Evolutionary conservation across 2,888 invertebrate genomes (phyloP), one percentile per base, ranked within the genome.

Genomic region (Dryobota labecula): DNA sequence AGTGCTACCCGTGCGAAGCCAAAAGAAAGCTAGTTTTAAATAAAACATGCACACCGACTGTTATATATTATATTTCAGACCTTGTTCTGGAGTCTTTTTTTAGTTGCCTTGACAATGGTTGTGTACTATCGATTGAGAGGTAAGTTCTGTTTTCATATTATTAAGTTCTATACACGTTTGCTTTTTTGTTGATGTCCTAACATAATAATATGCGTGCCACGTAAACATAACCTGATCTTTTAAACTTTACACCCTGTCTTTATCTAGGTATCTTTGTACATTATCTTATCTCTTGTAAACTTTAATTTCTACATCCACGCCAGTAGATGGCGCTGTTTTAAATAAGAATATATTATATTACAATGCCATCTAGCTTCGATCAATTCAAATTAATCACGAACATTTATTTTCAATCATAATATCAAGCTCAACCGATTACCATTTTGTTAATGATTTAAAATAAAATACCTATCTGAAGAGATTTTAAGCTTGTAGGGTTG

Each of bases 11-110:
- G n/a, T n/a, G n/a, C n/a, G n/a, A n/a, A n/a, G n/a, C n/a, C n/a
- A n/a, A n/a, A n/a, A n/a, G n/a, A n/a, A n/a, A n/a, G n/a, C n/a
- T n/a, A n/a, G n/a, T 41, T 71, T 20, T 18, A 27, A 15, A 60
- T 45, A 41, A 60, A 78, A 33, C 0, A 82, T 72, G 78, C n/a
- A 54, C 9, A 36, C 7, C 0, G 54, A 58, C 1, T 82, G 82
- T 43, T 78, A 79, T 38, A 58, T 78, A 62, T 72, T 38, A 58
- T 78, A 62, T 72, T 82, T 20, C 79, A 80, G 13, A 72, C 33
- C 0, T 24, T 72, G 0, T 80, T 80, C 53, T 80, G 79, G 79
- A 51, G 62, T 24, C 0, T 54, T 4, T 68, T 82, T 30, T 24
- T 66, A 24, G 0, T 78, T 13, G 13, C 45, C 30, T 11, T 72